These are phyloP conservation scores for Arrhamphus sclerolepis DNA, from an alignment of 2,797 vertebrate species.

Conservation along the genomic window DNA sequence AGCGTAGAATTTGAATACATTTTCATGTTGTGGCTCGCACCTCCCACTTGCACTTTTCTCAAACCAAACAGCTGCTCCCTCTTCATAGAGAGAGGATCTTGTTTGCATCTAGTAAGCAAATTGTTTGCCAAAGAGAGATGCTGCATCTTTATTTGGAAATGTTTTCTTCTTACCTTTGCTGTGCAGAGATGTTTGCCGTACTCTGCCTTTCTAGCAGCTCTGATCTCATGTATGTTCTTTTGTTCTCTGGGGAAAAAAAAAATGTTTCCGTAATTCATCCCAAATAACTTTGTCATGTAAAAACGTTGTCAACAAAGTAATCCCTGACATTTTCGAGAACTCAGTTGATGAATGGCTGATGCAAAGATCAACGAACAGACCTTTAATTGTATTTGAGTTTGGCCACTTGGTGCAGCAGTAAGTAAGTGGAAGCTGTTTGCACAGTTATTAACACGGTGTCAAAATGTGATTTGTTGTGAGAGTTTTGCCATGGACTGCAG, in stretches of 20 bases:
- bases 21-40: constrained; percentile 14
- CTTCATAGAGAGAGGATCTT: neutral
- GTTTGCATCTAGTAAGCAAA: constrained; percentile 9
- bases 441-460: neutral
- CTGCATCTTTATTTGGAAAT: neutral
- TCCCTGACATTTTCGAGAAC: neutral
- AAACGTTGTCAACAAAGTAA: no score
- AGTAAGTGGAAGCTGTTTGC: constrained; percentile 3
- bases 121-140: neutral
- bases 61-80: constrained; percentile 13
- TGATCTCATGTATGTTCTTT: no score
- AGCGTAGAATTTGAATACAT: constrained; percentile 36
- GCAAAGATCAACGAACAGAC: constrained; percentile 8
- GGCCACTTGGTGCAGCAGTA: constrained; percentile 1
- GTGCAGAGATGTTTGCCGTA: neutral
- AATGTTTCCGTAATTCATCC: no score
- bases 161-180: neutral
- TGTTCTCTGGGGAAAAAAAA: no score
- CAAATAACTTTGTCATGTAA: no score
- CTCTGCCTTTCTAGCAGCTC: neutral
- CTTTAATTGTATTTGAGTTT: constrained; percentile 3
- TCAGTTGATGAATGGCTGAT: neutral
- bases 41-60: neutral
- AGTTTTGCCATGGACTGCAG: constrained; percentile 22
- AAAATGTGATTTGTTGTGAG: constrained; percentile 17